Conservation (phyloP, 2,888 invertebrate genomes). For the Blastobasis lacticolella region DNA sequence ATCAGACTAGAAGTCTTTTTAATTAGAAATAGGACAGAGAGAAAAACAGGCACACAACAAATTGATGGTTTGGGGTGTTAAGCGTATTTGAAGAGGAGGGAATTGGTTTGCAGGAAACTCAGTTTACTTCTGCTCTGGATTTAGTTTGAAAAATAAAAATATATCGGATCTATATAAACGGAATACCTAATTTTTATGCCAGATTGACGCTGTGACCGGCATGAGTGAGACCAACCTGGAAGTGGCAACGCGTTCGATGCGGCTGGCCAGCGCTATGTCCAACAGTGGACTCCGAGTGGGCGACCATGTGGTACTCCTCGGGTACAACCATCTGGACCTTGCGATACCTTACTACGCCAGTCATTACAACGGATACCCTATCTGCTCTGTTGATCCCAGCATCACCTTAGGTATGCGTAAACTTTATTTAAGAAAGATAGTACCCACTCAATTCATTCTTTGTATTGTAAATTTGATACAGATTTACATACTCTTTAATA, state of each 20-base stretch:
- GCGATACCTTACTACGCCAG: constrained; percentile 14
- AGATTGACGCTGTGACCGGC: constrained; percentile 14
- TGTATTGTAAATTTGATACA: too few species aligned
- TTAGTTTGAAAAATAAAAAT: background rate
- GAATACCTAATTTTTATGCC: background rate
- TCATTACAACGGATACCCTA: constrained; percentile 12
- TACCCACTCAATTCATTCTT: too few species aligned
- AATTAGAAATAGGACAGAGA: too few species aligned
- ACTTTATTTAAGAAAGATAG: too few species aligned
- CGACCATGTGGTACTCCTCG: constrained; percentile 13
- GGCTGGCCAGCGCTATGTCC: constrained; percentile 14
- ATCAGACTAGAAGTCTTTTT: too few species aligned
- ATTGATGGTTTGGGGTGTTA: too few species aligned
- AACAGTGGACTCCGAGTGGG: constrained; percentile 11
- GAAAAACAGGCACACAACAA: too few species aligned
- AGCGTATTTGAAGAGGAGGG: too few species aligned
- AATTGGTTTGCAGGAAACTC: too few species aligned
- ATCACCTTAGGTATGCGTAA: constrained; percentile 3
- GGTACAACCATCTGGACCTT: constrained; percentile 14
- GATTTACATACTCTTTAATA: too few species aligned
- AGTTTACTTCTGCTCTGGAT: background rate
- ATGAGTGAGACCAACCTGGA: constrained; percentile 8
- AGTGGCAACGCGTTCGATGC: constrained; percentile 9
- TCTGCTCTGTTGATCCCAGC: constrained; percentile 11
- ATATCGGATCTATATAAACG: background rate